phyloP scores from a whole-genome alignment of 2,888 invertebrate species.

The Lamellibrachia satsuma region DNA sequence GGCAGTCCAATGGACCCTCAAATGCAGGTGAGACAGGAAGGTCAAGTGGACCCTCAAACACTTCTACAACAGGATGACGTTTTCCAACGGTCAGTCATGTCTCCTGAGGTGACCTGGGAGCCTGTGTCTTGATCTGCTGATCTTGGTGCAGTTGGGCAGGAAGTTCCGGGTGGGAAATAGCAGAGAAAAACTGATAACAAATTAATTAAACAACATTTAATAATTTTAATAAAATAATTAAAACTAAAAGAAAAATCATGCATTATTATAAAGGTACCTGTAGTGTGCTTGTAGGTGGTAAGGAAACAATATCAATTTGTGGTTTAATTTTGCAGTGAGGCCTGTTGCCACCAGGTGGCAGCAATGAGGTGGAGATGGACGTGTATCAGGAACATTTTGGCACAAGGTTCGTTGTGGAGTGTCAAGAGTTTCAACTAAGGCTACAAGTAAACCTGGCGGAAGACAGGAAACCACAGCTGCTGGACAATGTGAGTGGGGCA shows the following conservation, averaged over 20 bases:
- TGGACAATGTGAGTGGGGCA: slow-evolving; percentile 55
- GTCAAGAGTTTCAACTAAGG: slow-evolving; percentile 84
- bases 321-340: not conserved
- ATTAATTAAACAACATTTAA: too few species aligned
- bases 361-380: slow-evolving; percentile 53
- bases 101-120: too few species aligned
- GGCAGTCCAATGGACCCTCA: too few species aligned
- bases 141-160: too few species aligned
- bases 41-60: too few species aligned
- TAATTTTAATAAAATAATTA: too few species aligned
- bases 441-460: slow-evolving; percentile 83
- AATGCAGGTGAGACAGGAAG: too few species aligned
- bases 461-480: slow-evolving; percentile 68
- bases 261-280: not conserved
- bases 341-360: not conserved
- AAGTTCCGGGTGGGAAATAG: too few species aligned
- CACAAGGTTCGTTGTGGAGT: slow-evolving; percentile 82
- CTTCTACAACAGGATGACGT: too few species aligned
- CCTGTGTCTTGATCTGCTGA: too few species aligned
- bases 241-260: not conserved
- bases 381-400: slow-evolving; percentile 83
- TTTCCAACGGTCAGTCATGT: too few species aligned
- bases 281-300: not conserved
- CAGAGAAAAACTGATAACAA: too few species aligned
- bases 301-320: not conserved